A percentile compares a stretch with the other conserved stretches of the same genome.
Evolutionary conservation across 2,888 invertebrate genomes (phyloP).

Genomic region (Colostygia pectinataria): DNA sequence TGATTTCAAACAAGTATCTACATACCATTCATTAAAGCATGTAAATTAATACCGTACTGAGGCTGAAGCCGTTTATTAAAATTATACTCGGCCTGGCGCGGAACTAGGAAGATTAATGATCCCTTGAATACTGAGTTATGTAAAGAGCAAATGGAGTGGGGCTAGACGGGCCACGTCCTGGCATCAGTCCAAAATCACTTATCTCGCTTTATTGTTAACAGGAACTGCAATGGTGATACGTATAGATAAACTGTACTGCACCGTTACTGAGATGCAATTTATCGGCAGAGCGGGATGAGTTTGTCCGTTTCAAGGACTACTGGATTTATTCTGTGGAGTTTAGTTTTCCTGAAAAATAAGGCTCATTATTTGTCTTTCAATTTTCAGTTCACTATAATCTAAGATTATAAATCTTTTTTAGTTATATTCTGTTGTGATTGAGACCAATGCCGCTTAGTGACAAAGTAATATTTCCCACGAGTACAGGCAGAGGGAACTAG

Average conservation of each 20-base stretch:
- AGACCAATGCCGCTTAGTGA: conserved; percentile 3
- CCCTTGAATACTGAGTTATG: conserved; percentile 80
- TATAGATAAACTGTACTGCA: conserved; percentile 30
- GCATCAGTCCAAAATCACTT: conserved; percentile 80
- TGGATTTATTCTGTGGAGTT: conserved; percentile 21
- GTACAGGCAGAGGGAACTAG: conserved; percentile 46
- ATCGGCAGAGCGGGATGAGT: conserved; percentile 37
- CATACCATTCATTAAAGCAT: conserved; percentile 66
- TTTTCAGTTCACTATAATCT: conserved; percentile 14
- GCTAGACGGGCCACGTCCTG: conserved; percentile 70
- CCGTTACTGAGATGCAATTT: conserved; percentile 43
- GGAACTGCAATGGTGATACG: conserved; percentile 43
- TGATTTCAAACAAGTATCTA: conserved; percentile 54
- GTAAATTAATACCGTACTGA: conserved; percentile 73
- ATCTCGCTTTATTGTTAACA: conserved; percentile 69
- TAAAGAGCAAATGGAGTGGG: conserved; percentile 79
- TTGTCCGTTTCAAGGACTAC: conserved; percentile 31
- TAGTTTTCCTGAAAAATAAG: conserved; percentile 10
- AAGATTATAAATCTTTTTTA: no score
- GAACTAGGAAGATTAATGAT: conserved; percentile 82
- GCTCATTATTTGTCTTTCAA: conserved; percentile 8
- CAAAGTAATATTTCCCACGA: conserved; percentile 52
- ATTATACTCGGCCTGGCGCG: conserved; percentile 78
- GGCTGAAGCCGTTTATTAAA: conserved; percentile 79
- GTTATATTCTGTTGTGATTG: conserved; percentile 16